A percentile compares a stretch with the other conserved stretches of the same genome.
Evolutionary conservation across 92 coral and sea anemone species (phyloP).

Genomic region (Ricordea florida): DNA sequence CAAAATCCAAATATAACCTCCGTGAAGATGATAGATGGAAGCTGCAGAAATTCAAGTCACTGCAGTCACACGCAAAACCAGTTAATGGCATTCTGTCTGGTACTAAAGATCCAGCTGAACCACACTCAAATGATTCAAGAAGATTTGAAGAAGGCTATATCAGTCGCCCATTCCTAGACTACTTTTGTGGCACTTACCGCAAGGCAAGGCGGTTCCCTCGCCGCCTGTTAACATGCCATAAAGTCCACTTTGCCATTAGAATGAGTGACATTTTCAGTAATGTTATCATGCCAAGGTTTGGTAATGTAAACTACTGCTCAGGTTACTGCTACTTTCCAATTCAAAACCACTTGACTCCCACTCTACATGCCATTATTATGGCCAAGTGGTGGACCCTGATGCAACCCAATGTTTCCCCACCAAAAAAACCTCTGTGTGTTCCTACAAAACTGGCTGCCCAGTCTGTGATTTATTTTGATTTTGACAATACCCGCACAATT

Average conservation of each 20-base stretch:
- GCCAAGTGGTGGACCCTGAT: neutral
- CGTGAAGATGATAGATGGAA: slow-evolving; percentile 3
- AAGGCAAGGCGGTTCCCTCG: neutral
- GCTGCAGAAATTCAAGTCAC: slow-evolving; percentile 1
- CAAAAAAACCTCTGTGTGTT: neutral
- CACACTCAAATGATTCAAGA: neutral
- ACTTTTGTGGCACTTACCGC: too few relatives aligned
- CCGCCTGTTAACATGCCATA: neutral
- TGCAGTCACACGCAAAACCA: neutral
- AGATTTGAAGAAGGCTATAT: neutral
- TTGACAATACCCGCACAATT: neutral
- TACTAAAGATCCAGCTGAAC: neutral
- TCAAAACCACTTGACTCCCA: slow-evolving; percentile 15
- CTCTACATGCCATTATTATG: slow-evolving; percentile 3
- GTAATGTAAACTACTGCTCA: neutral
- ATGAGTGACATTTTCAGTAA: neutral
- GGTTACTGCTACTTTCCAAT: slow-evolving; percentile 19
- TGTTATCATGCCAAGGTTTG: neutral
- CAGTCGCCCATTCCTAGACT: neutral
- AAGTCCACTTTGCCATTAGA: neutral
- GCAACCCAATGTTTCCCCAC: neutral
- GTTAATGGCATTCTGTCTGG: neutral
- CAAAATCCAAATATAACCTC: neutral
- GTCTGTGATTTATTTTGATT: neutral
- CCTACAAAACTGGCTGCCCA: neutral